phyloP scores from a whole-genome alignment of 92 coral and sea anemone species.

The Isaurus tuberculatus region DNA sequence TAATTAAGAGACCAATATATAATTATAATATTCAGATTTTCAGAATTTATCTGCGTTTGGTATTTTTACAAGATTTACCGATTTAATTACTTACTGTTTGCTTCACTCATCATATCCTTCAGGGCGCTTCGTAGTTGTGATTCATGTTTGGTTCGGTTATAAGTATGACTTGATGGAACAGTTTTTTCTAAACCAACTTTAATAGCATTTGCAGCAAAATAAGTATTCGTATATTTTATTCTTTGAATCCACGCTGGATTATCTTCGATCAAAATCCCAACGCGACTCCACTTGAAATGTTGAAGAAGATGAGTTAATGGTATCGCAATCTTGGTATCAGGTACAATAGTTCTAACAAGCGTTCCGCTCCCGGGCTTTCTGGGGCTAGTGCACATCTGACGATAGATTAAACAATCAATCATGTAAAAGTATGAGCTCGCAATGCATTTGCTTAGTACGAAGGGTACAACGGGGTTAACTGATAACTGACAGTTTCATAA shows the following conservation, averaged over 20 bases:
- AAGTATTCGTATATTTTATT: conserved; percentile 52
- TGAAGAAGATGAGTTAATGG: conserved; percentile 63
- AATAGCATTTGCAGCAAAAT: conserved; percentile 56
- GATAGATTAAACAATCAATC: neutral
- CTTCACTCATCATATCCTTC: conserved; percentile 45
- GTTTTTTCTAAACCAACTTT: conserved; percentile 45
- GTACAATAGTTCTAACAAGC: conserved; percentile 75
- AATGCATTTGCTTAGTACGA: no score
- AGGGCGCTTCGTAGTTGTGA: conserved; percentile 56
- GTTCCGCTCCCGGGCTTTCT: conserved; percentile 70
- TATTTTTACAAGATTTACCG: no score
- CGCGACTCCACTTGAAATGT: conserved; percentile 71
- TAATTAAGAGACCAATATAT: no score
- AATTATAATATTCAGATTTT: no score
- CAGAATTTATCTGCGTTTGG: no score
- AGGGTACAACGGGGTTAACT: no score
- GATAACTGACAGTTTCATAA: no score
- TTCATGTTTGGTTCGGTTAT: conserved; percentile 42
- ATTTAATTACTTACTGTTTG: conserved; percentile 70
- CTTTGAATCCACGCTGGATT: conserved; percentile 66
- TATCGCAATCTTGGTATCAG: conserved; percentile 61
- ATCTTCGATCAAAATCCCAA: conserved; percentile 69
- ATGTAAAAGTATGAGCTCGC: neutral
- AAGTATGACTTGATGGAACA: conserved; percentile 40
- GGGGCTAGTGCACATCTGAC: conserved; percentile 68